These are phyloP conservation scores for Varanus salvator DNA, from an alignment of 2,113 vertebrate genomes.

Conservation along the genomic window DNA sequence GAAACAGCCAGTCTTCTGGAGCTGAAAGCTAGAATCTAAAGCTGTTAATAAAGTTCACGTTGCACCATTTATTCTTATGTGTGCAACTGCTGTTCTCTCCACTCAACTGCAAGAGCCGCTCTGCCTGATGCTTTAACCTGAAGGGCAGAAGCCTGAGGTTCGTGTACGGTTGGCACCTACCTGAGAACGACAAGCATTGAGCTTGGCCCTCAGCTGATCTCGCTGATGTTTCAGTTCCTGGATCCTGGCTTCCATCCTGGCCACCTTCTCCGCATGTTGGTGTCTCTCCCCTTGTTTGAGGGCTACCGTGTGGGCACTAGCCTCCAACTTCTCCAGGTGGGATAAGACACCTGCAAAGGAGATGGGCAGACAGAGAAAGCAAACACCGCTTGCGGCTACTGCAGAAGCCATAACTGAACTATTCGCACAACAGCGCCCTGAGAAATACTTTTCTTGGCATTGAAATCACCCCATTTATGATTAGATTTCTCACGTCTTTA, in stretches of 20 bases:
- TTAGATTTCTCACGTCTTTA: no score
- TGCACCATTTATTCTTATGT: not conserved
- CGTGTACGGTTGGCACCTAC: constrained; percentile 49
- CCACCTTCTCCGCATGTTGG: not conserved
- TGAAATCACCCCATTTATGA: not conserved
- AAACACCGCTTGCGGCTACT: not conserved
- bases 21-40: not conserved
- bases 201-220: constrained; percentile 62
- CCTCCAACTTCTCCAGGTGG: constrained; percentile 73
- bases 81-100: not conserved
- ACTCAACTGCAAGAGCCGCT: not conserved
- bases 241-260: constrained; percentile 34
- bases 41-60: not conserved
- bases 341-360: constrained; percentile 63
- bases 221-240: constrained; percentile 53
- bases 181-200: constrained; percentile 29
- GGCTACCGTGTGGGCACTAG: not conserved
- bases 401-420: not conserved
- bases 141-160: not conserved
- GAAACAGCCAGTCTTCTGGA: not conserved
- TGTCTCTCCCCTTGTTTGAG: not conserved
- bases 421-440: not conserved
- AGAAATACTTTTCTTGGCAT: not conserved
- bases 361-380: not conserved
- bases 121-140: not conserved